Base-by-base conservation (phyloP, 2,113 vertebrate genomes). In the Gorsachius goisagi region DNA sequence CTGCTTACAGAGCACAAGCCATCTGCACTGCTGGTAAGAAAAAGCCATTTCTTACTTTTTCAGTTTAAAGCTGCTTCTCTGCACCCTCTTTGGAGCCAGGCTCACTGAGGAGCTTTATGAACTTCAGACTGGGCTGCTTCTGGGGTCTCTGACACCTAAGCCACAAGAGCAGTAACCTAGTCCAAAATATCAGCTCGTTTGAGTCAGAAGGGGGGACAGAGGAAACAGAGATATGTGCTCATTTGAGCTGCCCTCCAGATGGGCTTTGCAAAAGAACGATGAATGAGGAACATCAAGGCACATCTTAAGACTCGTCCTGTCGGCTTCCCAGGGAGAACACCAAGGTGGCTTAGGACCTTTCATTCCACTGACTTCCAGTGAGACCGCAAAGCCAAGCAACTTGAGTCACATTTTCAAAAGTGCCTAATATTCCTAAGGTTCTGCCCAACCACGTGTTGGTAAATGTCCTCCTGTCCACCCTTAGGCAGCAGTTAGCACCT, bases 401-500 rank as follows among this genome's bases (percentile, higher is more conserved):
- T 44, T 18, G 18, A 82, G 79, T 10, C 32, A 62, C 39, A 52
- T 56, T 78, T 92, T 56, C 74, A 56, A 18, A 66, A 78, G 15
- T n/a, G 13, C 41, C 60, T 39, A 30, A 58, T 63, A 73, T 27
- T 76, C 64, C 44, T 45, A 62, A 69, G 50, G 69, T 20, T 85
- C 9, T 47, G 11, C 9, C 62, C 2, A 6, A 58, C 23, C 64
- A 23, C 1, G 0, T 16, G 24, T 23, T 8, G 3, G 35, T 35
- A 58, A 49, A 44, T 3, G 41, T 33, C 24, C 27, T 58, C 32
- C 16, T 50, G 13, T 16, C 23, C 5, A 2, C 6, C n/a, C 44
- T 55, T 30, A 56, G 27, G n/a, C 68, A 81, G 45, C 44, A 64
- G 26, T 12, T n/a, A 18, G 19, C 59, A 64, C 6, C 53, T 37